phyloP scores from a whole-genome alignment of 2,888 invertebrate species.

The Empis livida region DNA sequence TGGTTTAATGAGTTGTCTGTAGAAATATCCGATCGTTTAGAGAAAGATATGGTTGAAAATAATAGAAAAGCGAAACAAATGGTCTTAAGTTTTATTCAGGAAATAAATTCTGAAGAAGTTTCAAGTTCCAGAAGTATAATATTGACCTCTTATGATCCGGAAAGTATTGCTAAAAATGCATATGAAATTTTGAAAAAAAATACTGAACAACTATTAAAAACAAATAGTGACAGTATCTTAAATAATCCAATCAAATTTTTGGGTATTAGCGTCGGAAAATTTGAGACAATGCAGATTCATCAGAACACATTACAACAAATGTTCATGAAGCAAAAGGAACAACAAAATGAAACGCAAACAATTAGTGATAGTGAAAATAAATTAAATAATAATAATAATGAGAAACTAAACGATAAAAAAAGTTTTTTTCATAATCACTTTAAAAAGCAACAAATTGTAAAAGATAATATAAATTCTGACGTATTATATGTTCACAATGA shows the following conservation, averaged over 20 bases:
- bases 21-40: conserved; percentile 73
- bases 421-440: not conserved
- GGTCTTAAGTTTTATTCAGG: conserved; percentile 56
- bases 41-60: conserved; percentile 67
- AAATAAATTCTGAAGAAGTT: conserved; percentile 41
- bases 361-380: not conserved
- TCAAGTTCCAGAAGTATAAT: conserved; percentile 51
- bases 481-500: no score
- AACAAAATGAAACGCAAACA: conserved; percentile 15
- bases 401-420: not conserved
- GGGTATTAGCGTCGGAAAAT: conserved; percentile 69
- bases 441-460: not conserved
- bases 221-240: conserved; percentile 23
- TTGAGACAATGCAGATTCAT: conserved; percentile 46
- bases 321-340: conserved; percentile 37
- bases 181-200: conserved; percentile 54
- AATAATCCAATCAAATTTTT: conserved; percentile 52
- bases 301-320: conserved; percentile 44
- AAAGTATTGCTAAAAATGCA: conserved; percentile 51
- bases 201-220: conserved; percentile 30
- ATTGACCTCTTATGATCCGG: conserved; percentile 49
- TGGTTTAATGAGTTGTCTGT: conserved; percentile 66
- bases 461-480: not conserved
- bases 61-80: conserved; percentile 64
- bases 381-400: not conserved